Evolutionary conservation across 2,888 invertebrate species (phyloP).

Genomic region (Tetragnatha montana): DNA sequence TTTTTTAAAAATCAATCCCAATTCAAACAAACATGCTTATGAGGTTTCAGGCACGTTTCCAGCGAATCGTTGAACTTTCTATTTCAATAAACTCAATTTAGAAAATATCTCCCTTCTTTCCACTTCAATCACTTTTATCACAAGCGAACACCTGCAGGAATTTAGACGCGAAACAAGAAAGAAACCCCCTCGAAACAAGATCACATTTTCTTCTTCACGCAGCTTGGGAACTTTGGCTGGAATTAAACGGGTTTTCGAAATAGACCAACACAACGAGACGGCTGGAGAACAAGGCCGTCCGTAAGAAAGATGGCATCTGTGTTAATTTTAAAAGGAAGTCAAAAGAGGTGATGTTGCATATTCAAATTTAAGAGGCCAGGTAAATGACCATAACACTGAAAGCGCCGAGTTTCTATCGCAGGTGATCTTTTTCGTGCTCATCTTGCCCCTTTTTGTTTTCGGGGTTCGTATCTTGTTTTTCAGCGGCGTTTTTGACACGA

Average conservation of each 20-base stretch:
- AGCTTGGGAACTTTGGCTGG: background rate
- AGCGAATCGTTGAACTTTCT: background rate
- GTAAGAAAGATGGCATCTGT: slow-evolving; percentile 10
- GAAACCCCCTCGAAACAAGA: background rate
- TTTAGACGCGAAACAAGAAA: background rate
- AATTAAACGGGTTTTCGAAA: slow-evolving; percentile 35
- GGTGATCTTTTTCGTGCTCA: background rate
- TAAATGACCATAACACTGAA: slow-evolving; percentile 43
- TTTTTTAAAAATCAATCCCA: too few relatives aligned
- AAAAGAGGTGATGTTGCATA: slow-evolving; percentile 8
- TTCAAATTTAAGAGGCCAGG: slow-evolving; percentile 47
- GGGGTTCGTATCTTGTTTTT: background rate
- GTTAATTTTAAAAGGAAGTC: slow-evolving; percentile 35
- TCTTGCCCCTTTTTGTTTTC: background rate
- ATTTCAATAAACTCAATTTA: background rate
- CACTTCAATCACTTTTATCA: background rate
- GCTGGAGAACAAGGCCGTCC: background rate
- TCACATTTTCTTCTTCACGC: background rate
- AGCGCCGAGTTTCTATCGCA: slow-evolving; percentile 15
- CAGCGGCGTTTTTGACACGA: slow-evolving; percentile 27
- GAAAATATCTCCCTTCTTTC: background rate
- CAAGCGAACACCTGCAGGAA: background rate
- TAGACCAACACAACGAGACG: slow-evolving; percentile 4
- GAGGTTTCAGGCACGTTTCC: background rate
- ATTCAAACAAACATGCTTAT: too few relatives aligned